Evolutionary conservation across 2,888 invertebrate genomes (phyloP), one percentile per base, ranked within the genome.

Genomic region (Elaeidobius kamerunicus): DNA sequence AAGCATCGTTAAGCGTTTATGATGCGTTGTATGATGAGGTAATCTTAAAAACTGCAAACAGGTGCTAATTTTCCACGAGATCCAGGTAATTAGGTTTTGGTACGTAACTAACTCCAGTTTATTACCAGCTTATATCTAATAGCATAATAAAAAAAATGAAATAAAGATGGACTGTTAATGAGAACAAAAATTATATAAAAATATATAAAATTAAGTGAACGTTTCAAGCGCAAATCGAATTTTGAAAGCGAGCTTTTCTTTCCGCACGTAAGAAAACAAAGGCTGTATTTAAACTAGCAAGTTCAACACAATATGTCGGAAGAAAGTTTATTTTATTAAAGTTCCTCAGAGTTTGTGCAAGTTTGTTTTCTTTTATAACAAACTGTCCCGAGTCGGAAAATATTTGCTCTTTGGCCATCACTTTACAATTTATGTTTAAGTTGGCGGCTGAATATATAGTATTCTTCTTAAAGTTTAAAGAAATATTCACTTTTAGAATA

Each of bases 31-130:
- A 51, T 44, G 52, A 53, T 32, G 44, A 32, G 44, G 34, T 49
- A 48, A 54, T 54, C 49, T 36, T 30, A 48, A 49, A 45, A 54
- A 54, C 49, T 44, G 41, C 48, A 30, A 39, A 44, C 54, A 54
- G 54, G 54, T 54, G 54, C 35, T 49, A 43, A 54, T 36, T 54
- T 54, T 40, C 48, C 54, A 45, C 43, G 49, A 27, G 30, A 46
- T 38, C 38, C n/a, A n/a, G n/a, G n/a, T 53, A 53, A 53, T 53
- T 48, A 43, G 38, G 42, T 41, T 30, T n/a, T n/a, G n/a, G n/a
- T n/a, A n/a, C 20, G 23, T 40, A 48, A 32, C 14, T 4, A 19
- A 20, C 18, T 34, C 19, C 20, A 32, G 40, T 43, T 51, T 51
- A 51, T 51, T 44, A 30, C 44, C 16, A 12, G 34, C 34, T 51